Conservation (phyloP, 2,797 vertebrate genomes). For the Poecilia picta region DNA sequence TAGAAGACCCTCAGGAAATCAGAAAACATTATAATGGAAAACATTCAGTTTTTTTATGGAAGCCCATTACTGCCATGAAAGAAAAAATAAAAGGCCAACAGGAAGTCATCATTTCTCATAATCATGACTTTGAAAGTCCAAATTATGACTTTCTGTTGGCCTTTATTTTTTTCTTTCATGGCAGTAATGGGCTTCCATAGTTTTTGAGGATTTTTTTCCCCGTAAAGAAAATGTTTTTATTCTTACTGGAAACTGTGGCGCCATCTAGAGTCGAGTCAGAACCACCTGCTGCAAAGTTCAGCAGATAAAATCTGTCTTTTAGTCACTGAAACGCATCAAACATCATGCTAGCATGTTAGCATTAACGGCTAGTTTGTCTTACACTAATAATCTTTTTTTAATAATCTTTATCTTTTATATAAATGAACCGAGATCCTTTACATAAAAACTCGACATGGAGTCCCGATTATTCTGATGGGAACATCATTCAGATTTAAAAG, state of each 20-base stretch:
- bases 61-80: too few relatives aligned
- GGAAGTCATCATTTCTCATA: too few relatives aligned
- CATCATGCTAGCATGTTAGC: neutral
- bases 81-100: too few relatives aligned
- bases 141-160: too few relatives aligned
- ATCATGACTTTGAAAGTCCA: too few relatives aligned
- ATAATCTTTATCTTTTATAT: neutral
- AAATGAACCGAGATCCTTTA: neutral
- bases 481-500: neutral
- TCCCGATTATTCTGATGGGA: neutral
- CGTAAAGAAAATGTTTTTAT: neutral
- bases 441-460: neutral
- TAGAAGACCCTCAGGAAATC: neutral
- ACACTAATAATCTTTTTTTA: neutral
- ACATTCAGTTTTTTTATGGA: too few relatives aligned
- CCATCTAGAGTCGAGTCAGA: neutral
- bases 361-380: neutral
- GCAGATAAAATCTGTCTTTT: neutral
- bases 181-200: too few relatives aligned
- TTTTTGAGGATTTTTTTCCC: neutral
- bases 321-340: neutral
- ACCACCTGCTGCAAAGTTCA: neutral
- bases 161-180: too few relatives aligned
- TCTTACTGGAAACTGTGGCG: neutral
- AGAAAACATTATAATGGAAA: neutral